phyloP scores from a whole-genome alignment of 2,113 vertebrate species.

The Amblyornis subalaris region DNA sequence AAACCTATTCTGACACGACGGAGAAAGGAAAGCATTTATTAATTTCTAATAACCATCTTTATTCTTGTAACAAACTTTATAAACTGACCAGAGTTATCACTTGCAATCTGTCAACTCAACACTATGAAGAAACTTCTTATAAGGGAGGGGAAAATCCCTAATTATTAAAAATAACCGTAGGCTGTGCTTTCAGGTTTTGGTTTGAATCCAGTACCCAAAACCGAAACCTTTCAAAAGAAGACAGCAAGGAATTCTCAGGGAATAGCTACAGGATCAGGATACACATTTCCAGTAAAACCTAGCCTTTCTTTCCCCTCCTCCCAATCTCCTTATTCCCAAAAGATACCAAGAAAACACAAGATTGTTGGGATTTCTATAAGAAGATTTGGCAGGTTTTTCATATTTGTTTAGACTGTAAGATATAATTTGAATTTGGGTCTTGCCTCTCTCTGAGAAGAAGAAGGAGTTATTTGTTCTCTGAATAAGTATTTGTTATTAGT shows the following conservation, averaged over 20 bases:
- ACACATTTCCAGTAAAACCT: neutral
- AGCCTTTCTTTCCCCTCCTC: neutral
- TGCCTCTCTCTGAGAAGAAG: conserved; percentile 52
- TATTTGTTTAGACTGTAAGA: conserved; percentile 64
- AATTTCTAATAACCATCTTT: neutral
- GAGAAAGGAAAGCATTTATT: neutral
- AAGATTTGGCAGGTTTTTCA: conserved; percentile 60
- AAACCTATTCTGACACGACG: neutral
- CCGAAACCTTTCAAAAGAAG: neutral
- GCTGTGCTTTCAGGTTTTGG: neutral
- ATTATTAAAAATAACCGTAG: neutral
- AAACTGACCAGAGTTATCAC: neutral
- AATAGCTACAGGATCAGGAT: neutral
- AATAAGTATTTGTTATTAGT: conserved; percentile 74
- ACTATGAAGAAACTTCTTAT: neutral
- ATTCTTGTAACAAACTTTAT: neutral
- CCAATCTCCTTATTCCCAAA: conserved; percentile 21
- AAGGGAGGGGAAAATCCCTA: neutral
- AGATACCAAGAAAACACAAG: conserved; percentile 54
- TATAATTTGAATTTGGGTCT: conserved; percentile 67
- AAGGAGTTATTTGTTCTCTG: conserved; percentile 67
- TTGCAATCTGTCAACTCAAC: neutral
- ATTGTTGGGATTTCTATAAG: conserved; percentile 61
- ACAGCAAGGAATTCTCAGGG: neutral
- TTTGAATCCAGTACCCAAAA: neutral